These are phyloP conservation scores for Nannoperca obscura DNA, from an alignment of 2,797 vertebrate species.

Conservation along the genomic window DNA sequence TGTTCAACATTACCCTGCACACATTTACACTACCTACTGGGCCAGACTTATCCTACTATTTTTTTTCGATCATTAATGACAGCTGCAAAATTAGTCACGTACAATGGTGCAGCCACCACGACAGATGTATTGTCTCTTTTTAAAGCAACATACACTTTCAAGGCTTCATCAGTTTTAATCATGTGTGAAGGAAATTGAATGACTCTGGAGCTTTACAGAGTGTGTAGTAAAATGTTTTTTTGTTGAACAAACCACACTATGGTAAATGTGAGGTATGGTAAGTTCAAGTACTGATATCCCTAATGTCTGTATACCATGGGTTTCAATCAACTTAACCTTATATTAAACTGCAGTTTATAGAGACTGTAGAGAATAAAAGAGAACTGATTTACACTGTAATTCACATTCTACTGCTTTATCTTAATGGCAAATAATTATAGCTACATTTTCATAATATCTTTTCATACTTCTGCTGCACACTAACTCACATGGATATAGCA, in stretches of 20 bases:
- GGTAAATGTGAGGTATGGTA: neutral
- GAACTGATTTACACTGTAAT: neutral
- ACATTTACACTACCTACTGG: neutral
- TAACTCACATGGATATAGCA: constrained; percentile 4
- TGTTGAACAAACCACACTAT: neutral
- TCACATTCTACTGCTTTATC: neutral
- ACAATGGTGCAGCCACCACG: neutral
- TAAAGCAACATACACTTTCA: constrained; percentile 15
- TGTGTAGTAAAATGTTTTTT: neutral
- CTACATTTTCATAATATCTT: neutral
- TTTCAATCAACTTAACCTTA: neutral
- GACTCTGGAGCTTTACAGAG: constrained; percentile 5
- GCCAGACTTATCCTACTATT: neutral
- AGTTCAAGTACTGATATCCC: neutral
- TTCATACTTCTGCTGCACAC: neutral
- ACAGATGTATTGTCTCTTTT: constrained; percentile 21
- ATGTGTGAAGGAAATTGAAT: constrained; percentile 23
- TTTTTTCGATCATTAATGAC: constrained; percentile 5
- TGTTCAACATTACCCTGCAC: neutral
- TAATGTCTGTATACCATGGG: neutral
- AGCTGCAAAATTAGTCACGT: neutral
- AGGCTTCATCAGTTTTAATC: constrained; percentile 33
- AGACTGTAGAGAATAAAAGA: neutral
- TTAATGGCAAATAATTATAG: neutral
- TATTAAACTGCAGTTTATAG: neutral